A percentile compares a stretch with the other conserved stretches of the same genome.
Conservation (phyloP, 2,888 invertebrate genomes). For the Byasa hedistus region DNA sequence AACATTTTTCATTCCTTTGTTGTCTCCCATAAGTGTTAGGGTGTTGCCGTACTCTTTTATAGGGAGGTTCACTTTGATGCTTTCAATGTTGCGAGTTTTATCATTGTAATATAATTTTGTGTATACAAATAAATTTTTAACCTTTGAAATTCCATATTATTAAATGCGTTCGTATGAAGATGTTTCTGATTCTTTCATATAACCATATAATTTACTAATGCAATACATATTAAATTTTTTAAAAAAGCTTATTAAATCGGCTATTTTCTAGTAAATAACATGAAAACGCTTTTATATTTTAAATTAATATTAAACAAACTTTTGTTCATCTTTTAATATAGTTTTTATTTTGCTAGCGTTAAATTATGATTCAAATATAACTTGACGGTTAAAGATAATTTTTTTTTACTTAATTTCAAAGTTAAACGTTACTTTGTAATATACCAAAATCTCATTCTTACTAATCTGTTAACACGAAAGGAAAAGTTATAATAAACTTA, state of each 20-base stretch:
- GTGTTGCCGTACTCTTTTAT: constrained; percentile 43
- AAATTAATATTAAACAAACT: background rate
- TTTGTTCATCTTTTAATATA: background rate
- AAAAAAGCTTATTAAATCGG: too few relatives aligned
- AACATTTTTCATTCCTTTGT: constrained; percentile 77
- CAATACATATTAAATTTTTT: too few relatives aligned
- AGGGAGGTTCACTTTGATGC: constrained; percentile 25
- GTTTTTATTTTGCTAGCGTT: background rate
- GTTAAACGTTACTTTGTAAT: too few relatives aligned
- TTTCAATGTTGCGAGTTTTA: constrained; percentile 18
- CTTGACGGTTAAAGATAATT: background rate
- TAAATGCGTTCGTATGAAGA: too few relatives aligned
- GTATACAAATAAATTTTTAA: background rate
- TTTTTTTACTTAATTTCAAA: too few relatives aligned
- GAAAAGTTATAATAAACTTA: too few relatives aligned
- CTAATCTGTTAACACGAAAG: too few relatives aligned
- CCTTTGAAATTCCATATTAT: background rate
- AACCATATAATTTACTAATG: too few relatives aligned
- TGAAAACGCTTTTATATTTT: too few relatives aligned
- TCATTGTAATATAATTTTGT: constrained; percentile 14
- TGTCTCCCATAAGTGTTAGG: constrained; percentile 64
- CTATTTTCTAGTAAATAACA: too few relatives aligned
- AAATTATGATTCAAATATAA: background rate
- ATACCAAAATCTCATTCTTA: too few relatives aligned
- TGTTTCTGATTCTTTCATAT: too few relatives aligned